Conservation (phyloP, 1,140 invertebrate genomes). For the Maniola jurtina region DNA sequence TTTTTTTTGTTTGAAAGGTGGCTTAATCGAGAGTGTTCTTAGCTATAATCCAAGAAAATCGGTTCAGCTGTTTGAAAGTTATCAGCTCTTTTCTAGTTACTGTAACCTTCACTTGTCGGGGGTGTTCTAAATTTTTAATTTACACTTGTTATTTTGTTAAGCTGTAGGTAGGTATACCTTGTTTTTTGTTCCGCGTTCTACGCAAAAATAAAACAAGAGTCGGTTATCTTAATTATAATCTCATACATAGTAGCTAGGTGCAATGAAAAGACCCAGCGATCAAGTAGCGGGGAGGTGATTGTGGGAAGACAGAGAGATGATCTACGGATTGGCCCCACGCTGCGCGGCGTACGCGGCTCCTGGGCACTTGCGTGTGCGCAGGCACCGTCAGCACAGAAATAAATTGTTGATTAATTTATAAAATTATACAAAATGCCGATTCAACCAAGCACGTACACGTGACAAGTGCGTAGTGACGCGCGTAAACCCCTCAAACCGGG, state of each 20-base stretch:
- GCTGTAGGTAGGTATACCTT: not conserved
- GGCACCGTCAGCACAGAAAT: slow-evolving; percentile 38
- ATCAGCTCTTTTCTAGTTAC: too few relatives aligned
- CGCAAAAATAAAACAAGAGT: slow-evolving; percentile 12
- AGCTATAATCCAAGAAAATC: too few relatives aligned
- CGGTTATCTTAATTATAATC: slow-evolving; percentile 12
- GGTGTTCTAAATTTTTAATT: too few relatives aligned
- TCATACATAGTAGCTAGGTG: slow-evolving; percentile 18
- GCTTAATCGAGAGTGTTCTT: too few relatives aligned
- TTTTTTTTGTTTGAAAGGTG: too few relatives aligned
- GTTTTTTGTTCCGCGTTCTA: not conserved
- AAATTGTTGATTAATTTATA: not conserved
- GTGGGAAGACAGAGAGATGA: slow-evolving; percentile 48
- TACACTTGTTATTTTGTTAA: not conserved
- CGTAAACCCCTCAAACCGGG: too few relatives aligned
- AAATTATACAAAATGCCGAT: too few relatives aligned
- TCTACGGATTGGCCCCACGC: slow-evolving; percentile 62
- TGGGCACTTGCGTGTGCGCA: slow-evolving; percentile 42
- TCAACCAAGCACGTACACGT: too few relatives aligned
- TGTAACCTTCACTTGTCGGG: too few relatives aligned
- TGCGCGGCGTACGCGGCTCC: slow-evolving; percentile 53
- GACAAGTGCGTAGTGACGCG: too few relatives aligned
- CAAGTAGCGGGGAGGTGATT: slow-evolving; percentile 28
- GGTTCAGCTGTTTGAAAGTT: too few relatives aligned
- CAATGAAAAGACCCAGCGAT: slow-evolving; percentile 28